These are phyloP conservation scores for Acronicta psi DNA, from an alignment of 2,888 invertebrate genomes.

Conservation along the genomic window DNA sequence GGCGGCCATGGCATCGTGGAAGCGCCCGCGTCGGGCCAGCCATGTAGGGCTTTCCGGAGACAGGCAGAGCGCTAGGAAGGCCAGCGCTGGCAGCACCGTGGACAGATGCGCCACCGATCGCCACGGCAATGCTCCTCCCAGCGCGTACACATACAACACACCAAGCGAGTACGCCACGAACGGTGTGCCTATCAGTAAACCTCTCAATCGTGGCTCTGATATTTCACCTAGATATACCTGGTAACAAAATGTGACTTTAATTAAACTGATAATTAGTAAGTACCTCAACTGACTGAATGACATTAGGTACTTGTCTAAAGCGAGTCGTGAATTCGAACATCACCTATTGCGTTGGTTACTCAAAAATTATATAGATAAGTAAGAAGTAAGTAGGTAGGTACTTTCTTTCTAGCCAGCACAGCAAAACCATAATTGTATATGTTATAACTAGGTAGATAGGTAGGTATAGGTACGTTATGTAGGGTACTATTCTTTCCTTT, in stretches of 20 bases:
- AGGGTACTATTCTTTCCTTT: too few species aligned
- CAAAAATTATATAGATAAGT: too few species aligned
- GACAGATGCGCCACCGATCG: constrained; percentile 91
- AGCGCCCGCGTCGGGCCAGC: constrained; percentile 90
- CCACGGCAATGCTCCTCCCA: constrained; percentile 92
- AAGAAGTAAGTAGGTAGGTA: too few species aligned
- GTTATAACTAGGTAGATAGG: too few species aligned
- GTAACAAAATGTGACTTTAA: constrained; percentile 23
- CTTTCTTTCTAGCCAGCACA: too few species aligned
- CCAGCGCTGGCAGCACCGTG: constrained; percentile 89
- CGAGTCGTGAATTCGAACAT: too few species aligned
- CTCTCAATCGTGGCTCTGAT: constrained; percentile 92
- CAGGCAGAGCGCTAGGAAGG: constrained; percentile 90
- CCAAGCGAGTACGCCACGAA: constrained; percentile 93
- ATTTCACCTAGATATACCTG: constrained; percentile 94
- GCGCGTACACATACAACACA: constrained; percentile 92
- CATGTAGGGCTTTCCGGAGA: constrained; percentile 94
- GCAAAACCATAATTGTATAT: too few species aligned
- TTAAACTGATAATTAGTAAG: too few species aligned
- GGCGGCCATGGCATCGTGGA: constrained; percentile 88
- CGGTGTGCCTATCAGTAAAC: constrained; percentile 91
- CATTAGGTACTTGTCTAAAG: too few species aligned
- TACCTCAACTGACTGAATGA: too few species aligned
- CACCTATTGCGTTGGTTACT: too few species aligned
- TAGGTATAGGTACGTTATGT: too few species aligned